These are phyloP conservation scores for Saccopteryx leptura DNA, from an alignment of 2,113 vertebrate genomes.

Conservation along the genomic window DNA sequence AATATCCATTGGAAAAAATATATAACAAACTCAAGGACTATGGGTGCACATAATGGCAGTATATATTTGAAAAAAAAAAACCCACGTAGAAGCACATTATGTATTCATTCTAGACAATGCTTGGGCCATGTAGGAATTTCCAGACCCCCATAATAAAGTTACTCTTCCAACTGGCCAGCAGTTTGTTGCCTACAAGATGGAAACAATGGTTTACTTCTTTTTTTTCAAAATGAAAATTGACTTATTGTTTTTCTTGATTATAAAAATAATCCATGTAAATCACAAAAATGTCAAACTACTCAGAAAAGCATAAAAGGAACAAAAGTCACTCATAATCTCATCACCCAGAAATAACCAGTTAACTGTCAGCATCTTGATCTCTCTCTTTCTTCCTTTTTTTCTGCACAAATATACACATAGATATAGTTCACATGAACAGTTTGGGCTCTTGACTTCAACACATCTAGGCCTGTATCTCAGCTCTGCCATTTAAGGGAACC, in stretches of 20 bases:
- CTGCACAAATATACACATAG: constrained; percentile 25
- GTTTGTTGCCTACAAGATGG: background rate
- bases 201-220: constrained; percentile 54
- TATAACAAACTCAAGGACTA: constrained; percentile 21
- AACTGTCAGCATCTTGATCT: constrained; percentile 8
- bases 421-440: background rate
- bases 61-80: background rate
- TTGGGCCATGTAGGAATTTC: constrained; percentile 6
- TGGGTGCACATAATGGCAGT: background rate
- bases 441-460: constrained; percentile 24
- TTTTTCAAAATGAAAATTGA: constrained; percentile 51
- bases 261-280: constrained; percentile 50
- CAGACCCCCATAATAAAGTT: constrained; percentile 50
- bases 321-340: constrained; percentile 51
- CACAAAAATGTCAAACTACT: constrained; percentile 38
- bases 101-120: constrained; percentile 59
- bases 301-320: constrained; percentile 44
- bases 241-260: constrained; percentile 51
- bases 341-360: constrained; percentile 30
- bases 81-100: constrained; percentile 46
- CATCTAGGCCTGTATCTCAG: constrained; percentile 2
- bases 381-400: constrained; percentile 52
- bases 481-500: constrained; percentile 17
- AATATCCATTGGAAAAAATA: constrained; percentile 21
- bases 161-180: background rate